These are phyloP conservation scores for Brachyalestes nurse DNA, from an alignment of 2,797 vertebrate species.

Conservation along the genomic window DNA sequence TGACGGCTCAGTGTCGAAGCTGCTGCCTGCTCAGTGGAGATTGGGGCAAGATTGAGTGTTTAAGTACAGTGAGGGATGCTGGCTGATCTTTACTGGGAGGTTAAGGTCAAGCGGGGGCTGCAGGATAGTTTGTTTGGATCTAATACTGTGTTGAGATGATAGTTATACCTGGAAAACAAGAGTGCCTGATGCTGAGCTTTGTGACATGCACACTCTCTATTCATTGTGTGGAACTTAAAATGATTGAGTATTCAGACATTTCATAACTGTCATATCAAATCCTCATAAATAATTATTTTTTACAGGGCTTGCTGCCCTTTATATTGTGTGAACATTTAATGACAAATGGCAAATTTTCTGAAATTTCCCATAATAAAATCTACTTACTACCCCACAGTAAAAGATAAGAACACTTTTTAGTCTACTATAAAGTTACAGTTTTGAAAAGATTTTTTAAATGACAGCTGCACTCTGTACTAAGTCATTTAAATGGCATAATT, in stretches of 20 bases:
- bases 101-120: not conserved
- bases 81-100: slow-evolving; percentile 9
- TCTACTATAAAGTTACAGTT: too few species aligned
- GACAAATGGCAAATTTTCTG: not conserved
- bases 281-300: too few species aligned
- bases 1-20: slow-evolving; percentile 3
- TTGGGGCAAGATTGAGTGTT: not conserved
- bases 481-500: too few species aligned
- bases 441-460: not conserved
- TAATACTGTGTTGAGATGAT: not conserved
- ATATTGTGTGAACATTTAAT: not conserved
- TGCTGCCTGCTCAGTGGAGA: slow-evolving; percentile 11
- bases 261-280: too few species aligned
- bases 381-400: not conserved
- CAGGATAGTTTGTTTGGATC: not conserved
- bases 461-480: not conserved
- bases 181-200: not conserved
- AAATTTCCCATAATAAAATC: not conserved
- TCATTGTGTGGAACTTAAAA: not conserved
- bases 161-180: not conserved
- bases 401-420: too few species aligned
- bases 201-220: not conserved
- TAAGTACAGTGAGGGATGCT: not conserved
- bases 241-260: too few species aligned
- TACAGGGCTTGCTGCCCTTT: not conserved